A percentile compares a stretch with the other conserved stretches of the same genome.
Conservation (phyloP, 2,888 invertebrate genomes). For the Caenorhabditis japonica region DNA sequence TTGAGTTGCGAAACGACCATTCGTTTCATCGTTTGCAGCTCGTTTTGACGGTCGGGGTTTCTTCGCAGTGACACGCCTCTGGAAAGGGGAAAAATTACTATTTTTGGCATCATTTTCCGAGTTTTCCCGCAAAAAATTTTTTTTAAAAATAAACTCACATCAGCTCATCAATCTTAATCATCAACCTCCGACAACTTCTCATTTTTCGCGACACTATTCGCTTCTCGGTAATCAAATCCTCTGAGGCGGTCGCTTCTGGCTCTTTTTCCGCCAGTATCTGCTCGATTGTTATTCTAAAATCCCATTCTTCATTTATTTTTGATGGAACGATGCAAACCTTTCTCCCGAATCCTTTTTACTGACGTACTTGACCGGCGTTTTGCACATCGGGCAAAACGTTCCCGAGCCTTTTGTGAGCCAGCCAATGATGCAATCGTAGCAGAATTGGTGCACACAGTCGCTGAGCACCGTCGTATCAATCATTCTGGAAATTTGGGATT, state of each 20-base stretch:
- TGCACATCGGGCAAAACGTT: slow-evolving; percentile 47
- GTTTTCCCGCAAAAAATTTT: too few relatives aligned
- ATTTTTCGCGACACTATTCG: slow-evolving; percentile 30
- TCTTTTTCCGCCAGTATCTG: slow-evolving; percentile 1
- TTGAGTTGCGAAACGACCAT: slow-evolving; percentile 28
- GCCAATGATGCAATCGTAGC: slow-evolving; percentile 47
- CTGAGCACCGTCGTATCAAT: slow-evolving; percentile 25
- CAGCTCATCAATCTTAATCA: slow-evolving; percentile 26
- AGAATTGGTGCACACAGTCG: slow-evolving; percentile 51
- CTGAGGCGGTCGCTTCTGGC: slow-evolving; percentile 18
- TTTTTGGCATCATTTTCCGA: too few relatives aligned
- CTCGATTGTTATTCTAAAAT: slow-evolving; percentile 4
- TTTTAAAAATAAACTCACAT: slow-evolving; percentile 8
- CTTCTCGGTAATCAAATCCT: slow-evolving; percentile 22
- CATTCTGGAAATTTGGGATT: slow-evolving; percentile 26
- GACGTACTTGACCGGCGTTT: slow-evolving; percentile 21
- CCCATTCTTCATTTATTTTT: too few relatives aligned
- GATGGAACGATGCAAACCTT: too few relatives aligned
- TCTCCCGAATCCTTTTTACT: slow-evolving; percentile 2
- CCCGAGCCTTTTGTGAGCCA: slow-evolving; percentile 40
- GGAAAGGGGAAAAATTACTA: too few relatives aligned
- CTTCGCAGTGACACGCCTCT: not conserved
- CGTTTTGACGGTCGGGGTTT: not conserved
- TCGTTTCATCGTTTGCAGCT: slow-evolving; percentile 11
- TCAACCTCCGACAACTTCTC: slow-evolving; percentile 21